phyloP scores from a whole-genome alignment of 2,888 invertebrate species.

The Drosophila anomalata region DNA sequence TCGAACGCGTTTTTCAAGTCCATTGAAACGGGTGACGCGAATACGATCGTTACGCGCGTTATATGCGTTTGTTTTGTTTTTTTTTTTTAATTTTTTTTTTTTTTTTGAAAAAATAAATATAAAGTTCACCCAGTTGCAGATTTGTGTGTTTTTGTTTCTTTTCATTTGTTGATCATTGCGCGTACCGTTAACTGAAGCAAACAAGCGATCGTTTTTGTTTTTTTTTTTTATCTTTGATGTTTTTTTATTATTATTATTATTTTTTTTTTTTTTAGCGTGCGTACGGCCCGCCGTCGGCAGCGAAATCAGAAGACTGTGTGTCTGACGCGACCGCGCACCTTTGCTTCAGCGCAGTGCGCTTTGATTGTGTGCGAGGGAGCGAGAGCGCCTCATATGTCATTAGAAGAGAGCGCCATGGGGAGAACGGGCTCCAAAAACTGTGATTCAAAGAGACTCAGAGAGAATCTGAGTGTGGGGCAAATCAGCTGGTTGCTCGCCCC shows the following conservation, averaged over 20 bases:
- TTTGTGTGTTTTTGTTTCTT: constrained; percentile 26
- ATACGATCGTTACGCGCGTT: constrained; percentile 4
- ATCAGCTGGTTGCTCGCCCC: constrained; percentile 61
- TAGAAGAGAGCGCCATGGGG: constrained; percentile 47
- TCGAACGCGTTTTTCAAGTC: constrained; percentile 78
- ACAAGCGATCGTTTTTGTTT: constrained; percentile 33
- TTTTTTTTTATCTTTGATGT: constrained; percentile 17
- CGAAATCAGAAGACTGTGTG: constrained; percentile 76
- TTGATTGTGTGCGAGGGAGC: constrained; percentile 50
- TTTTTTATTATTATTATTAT: constrained; percentile 33
- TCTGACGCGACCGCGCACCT: constrained; percentile 79
- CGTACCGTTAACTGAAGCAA: constrained; percentile 38
- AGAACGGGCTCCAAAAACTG: constrained; percentile 5
- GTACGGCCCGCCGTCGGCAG: constrained; percentile 70
- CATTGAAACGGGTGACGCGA: constrained; percentile 51
- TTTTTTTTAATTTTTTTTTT: constrained; percentile 16
- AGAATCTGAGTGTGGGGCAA: constrained; percentile 24
- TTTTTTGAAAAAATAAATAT: not conserved
- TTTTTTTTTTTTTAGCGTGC: constrained; percentile 55
- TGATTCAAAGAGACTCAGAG: constrained; percentile 1
- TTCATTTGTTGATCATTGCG: constrained; percentile 32
- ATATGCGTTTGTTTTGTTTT: constrained; percentile 24
- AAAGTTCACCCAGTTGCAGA: constrained; percentile 20
- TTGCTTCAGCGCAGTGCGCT: constrained; percentile 72
- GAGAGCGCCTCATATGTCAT: constrained; percentile 26